A percentile compares a stretch with the other conserved stretches of the same genome.
These are phyloP conservation scores for Lasaia peninsularis DNA, from an alignment of 1,140 invertebrate genomes.

Conservation along the genomic window DNA sequence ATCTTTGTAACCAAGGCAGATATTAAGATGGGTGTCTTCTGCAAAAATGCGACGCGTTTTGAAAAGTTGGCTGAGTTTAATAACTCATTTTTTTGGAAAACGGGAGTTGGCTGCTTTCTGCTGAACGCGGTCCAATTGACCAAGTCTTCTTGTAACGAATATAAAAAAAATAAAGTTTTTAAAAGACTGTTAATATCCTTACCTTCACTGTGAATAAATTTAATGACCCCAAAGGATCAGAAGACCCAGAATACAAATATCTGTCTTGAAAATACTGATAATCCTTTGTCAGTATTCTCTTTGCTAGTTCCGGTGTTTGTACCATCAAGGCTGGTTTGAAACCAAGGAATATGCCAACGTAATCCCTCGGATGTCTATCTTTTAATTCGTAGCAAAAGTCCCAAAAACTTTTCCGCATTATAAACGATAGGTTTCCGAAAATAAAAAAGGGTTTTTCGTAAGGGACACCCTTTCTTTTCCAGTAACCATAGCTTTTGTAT, in stretches of 20 bases:
- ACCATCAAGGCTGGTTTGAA: slow-evolving; percentile 43
- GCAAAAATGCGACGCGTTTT: too few relatives aligned
- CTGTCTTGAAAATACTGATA: slow-evolving; percentile 48
- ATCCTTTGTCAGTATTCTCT: slow-evolving; percentile 44
- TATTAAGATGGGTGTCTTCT: too few relatives aligned
- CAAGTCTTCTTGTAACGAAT: too few relatives aligned
- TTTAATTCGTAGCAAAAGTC: slow-evolving; percentile 42
- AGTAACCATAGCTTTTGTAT: slow-evolving; percentile 36
- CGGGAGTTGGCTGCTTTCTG: too few relatives aligned
- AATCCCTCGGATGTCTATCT: slow-evolving; percentile 38
- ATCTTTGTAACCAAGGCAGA: too few relatives aligned
- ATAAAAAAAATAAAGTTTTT: too few relatives aligned
- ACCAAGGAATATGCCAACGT: slow-evolving; percentile 45
- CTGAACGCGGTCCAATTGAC: too few relatives aligned
- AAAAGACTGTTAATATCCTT: too few relatives aligned
- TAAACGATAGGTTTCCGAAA: slow-evolving; percentile 42
- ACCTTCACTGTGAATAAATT: slow-evolving; percentile 59
- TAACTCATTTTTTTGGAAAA: too few relatives aligned
- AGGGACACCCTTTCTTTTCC: slow-evolving; percentile 40
- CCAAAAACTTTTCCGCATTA: slow-evolving; percentile 47
- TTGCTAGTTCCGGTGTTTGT: slow-evolving; percentile 46
- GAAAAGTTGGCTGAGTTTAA: too few relatives aligned
- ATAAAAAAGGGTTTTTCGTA: slow-evolving; percentile 40
- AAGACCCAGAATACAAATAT: slow-evolving; percentile 36
- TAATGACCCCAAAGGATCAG: slow-evolving; percentile 51